Evolutionary conservation across 2,797 vertebrate species (phyloP).

Genomic region (Zalophus californianus): DNA sequence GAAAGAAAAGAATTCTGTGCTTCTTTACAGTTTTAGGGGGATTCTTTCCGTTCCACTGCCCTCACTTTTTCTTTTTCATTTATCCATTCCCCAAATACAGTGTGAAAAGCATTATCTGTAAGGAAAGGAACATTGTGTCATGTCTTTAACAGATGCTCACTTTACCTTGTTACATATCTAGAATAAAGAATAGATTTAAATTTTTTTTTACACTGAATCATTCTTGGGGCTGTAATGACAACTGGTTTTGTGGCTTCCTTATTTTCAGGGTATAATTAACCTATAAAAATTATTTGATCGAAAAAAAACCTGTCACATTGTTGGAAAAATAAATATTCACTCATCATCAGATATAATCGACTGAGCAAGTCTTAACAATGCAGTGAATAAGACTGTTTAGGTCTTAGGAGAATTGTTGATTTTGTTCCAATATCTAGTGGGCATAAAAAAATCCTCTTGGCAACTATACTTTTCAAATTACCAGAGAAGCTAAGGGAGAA

Average conservation of each 20-base stretch:
- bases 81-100: neutral
- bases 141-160: neutral
- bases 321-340: constrained; percentile 67
- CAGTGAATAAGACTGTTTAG: constrained; percentile 53
- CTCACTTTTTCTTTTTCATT: neutral
- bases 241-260: constrained; percentile 21
- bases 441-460: constrained; percentile 44
- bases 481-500: constrained; percentile 28
- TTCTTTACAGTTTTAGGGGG: neutral
- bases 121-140: neutral
- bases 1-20: neutral
- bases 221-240: constrained; percentile 5
- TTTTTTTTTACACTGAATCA: neutral
- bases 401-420: constrained; percentile 72
- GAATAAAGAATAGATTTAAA: constrained; percentile 9
- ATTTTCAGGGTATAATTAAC: constrained; percentile 58
- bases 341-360: constrained; percentile 41
- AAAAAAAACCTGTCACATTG: constrained; percentile 44
- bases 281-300: constrained; percentile 62
- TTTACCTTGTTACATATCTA: constrained; percentile 10
- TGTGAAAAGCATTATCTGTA: neutral
- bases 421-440: constrained; percentile 62
- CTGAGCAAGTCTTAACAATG: constrained; percentile 66
- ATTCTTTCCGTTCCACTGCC: neutral
- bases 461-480: constrained; percentile 55